Base-by-base conservation (phyloP, 2,888 invertebrate genomes). In the Ernsta delagoae region DNA sequence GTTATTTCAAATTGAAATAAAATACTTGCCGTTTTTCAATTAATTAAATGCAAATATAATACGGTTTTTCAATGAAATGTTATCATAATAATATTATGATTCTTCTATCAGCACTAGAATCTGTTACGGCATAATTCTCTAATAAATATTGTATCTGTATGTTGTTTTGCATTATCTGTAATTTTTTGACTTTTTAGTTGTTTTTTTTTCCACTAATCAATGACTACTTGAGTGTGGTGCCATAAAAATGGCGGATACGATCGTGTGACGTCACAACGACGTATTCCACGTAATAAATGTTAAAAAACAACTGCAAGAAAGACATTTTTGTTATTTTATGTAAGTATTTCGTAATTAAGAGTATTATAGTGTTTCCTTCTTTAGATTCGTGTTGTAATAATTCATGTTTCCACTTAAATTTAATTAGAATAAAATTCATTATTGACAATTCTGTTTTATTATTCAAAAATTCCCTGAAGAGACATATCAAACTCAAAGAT, bases 371-470 rank as follows among this genome's bases (percentile, higher is more conserved):
- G 90, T 92, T 92, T 90, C 86, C 92, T 93, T 92, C 92, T 92
- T 89, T 93, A 93, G 93, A 91, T 89, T 88, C 93, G 90, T 92
- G 92, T 92, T 92, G 90, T 92, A 90, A 91, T 89, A 86, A 89
- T 92, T 91, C 92, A 93, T 92, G 92, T 93, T 93, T 93, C 92
- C 93, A 93, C 90, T 87, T 92, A 91, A 87, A 90, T 84, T 86
- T 91, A 92, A 92, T 89, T 93, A 93, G 92, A 93, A 89, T 92
- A 89, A 87, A 92, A 88, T 86, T 91, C 90, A 91, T 93, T 89
- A 92, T 91, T 89, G 88, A 90, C 78, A 66, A 76, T 70, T 74
- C 3, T 24, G 24, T 24, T 24, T 24, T 24, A 24, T 39, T 39
- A 39, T 39, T 39, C 6, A 39, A 39, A 39, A 39, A 3, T 39